Conservation (phyloP, 2,797 vertebrate genomes). For the Tragopan temminckii region DNA sequence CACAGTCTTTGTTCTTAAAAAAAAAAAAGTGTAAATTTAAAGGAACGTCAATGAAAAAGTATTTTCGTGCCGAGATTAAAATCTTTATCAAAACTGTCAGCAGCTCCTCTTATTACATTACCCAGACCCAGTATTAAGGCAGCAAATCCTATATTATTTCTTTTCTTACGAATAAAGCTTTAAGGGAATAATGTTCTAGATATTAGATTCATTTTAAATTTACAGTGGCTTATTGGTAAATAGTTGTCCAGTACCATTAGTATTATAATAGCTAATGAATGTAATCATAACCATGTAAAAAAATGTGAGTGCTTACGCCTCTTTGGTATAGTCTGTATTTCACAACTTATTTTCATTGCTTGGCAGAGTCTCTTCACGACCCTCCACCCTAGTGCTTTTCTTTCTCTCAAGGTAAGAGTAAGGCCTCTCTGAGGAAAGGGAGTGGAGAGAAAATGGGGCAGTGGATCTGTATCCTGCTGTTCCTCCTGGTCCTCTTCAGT, state of each 20-base stretch:
- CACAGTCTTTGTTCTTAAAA: neutral
- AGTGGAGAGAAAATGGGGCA: neutral
- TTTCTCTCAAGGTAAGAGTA: neutral
- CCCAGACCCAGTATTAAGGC: neutral
- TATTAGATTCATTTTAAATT: neutral
- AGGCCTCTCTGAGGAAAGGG: neutral
- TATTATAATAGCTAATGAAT: neutral
- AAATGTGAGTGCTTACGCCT: neutral
- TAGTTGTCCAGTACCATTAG: neutral
- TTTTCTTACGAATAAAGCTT: rapidly evolving
- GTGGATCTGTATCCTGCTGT: neutral
- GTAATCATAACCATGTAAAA: neutral
- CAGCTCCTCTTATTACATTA: neutral
- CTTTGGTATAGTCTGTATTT: neutral
- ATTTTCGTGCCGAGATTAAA: neutral
- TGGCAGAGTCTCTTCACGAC: neutral
- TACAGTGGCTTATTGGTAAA: neutral
- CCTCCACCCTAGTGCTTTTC: neutral
- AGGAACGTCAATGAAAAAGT: neutral
- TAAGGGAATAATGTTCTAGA: neutral
- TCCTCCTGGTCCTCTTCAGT: neutral
- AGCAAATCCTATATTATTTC: neutral
- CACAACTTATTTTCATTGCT: neutral
- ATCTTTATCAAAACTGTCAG: neutral
- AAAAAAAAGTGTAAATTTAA: neutral